Conservation (phyloP, 2,797 vertebrate species). For the Poecilia picta region DNA sequence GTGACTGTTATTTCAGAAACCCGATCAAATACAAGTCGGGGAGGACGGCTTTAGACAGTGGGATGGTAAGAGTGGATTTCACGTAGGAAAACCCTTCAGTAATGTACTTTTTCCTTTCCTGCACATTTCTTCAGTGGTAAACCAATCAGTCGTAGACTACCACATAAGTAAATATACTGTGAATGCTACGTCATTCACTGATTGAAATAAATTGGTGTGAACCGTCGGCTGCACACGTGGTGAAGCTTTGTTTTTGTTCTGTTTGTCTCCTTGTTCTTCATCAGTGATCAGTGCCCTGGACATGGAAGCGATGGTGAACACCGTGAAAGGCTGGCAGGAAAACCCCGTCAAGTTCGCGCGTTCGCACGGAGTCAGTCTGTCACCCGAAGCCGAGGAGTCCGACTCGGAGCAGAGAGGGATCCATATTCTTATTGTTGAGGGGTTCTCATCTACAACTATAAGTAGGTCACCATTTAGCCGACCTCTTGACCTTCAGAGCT, state of each 20-base stretch:
- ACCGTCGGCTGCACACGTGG: conserved; percentile 25
- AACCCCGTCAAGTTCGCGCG: conserved; percentile 93
- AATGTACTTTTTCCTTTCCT: conserved; percentile 82
- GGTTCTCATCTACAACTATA: conserved; percentile 97
- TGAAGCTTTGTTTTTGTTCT: conserved; percentile 49
- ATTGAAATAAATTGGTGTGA: conserved; percentile 46
- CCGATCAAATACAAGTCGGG: conserved; percentile 98
- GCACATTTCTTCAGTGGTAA: conserved; percentile 73
- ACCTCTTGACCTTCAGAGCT: conserved; percentile 17
- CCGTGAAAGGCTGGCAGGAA: conserved; percentile 89
- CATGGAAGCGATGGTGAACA: conserved; percentile 95
- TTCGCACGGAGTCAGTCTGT: conserved; percentile 87
- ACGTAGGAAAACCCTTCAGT: conserved; percentile 86
- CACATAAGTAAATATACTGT: conserved; percentile 55
- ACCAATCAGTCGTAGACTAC: conserved; percentile 63
- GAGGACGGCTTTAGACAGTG: conserved; percentile 99
- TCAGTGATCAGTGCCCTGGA: conserved; percentile 90
- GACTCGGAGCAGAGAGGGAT: conserved; percentile 67
- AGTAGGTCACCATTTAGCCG: conserved; percentile 72
- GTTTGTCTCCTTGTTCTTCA: conserved; percentile 52
- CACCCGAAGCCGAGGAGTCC: conserved; percentile 59
- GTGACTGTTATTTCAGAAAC: conserved; percentile 98
- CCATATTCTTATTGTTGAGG: conserved; percentile 93
- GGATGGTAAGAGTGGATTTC: conserved; percentile 95
- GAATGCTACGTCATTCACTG: conserved; percentile 68